phyloP scores from a whole-genome alignment of 2,797 vertebrate species.

The Sebastes trivittatus region DNA sequence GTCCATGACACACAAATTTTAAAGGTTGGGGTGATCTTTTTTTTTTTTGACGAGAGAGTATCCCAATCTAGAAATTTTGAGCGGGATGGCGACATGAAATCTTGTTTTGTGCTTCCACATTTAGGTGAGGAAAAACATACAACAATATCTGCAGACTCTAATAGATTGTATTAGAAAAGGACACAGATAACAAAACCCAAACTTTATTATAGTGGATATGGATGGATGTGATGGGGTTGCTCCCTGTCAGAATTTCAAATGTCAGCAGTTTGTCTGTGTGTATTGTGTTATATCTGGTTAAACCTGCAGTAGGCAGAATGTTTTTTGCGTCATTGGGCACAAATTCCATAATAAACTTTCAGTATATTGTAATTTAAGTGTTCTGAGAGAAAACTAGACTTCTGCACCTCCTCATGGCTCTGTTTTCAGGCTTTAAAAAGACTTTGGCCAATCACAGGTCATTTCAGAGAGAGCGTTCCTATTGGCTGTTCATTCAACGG shows the following conservation, averaged over 20 bases:
- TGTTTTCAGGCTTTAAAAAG: no score
- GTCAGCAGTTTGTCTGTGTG: background rate
- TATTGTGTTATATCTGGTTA: background rate
- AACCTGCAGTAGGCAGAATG: background rate
- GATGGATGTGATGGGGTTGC: background rate
- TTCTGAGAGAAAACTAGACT: no score
- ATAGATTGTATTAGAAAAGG: background rate
- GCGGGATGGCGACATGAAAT: slow-evolving; percentile 34
- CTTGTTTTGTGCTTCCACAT: slow-evolving; percentile 45
- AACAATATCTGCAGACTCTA: background rate
- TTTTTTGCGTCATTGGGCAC: no score
- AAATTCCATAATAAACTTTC: no score
- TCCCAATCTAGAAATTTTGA: slow-evolving; percentile 36
- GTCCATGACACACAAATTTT: slow-evolving; percentile 4
- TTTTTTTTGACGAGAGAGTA: background rate
- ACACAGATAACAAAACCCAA: background rate
- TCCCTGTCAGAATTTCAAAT: background rate
- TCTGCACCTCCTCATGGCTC: no score
- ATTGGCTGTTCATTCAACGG: no score
- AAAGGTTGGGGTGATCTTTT: slow-evolving; percentile 16
- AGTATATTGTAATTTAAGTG: no score
- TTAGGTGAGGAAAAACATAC: background rate
- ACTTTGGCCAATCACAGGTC: no score
- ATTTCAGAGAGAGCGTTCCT: no score
- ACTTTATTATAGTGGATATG: background rate